These are phyloP conservation scores for Limenitis camilla DNA, from an alignment of 2,888 invertebrate genomes.

Conservation along the genomic window DNA sequence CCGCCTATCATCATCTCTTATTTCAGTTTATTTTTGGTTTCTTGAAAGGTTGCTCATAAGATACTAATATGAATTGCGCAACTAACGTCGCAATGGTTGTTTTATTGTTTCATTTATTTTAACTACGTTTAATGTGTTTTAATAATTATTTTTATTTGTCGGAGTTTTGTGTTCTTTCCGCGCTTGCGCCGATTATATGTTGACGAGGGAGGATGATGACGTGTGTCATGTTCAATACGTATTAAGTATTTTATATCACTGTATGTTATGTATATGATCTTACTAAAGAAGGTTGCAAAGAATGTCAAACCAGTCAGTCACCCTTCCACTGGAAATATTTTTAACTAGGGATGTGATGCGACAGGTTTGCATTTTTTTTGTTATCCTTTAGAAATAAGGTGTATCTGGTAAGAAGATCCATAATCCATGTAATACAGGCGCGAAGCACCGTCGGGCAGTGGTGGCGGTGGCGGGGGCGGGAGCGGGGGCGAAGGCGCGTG, in stretches of 20 bases:
- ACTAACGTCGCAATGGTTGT: too few species aligned
- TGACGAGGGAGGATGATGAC: too few species aligned
- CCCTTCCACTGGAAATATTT: too few species aligned
- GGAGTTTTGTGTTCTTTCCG: neutral
- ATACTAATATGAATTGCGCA: too few species aligned
- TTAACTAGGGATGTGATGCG: too few species aligned
- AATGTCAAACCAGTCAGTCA: too few species aligned
- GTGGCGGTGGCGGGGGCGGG: conserved; percentile 20
- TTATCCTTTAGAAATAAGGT: neutral
- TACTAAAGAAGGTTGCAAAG: too few species aligned
- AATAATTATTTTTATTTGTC: neutral
- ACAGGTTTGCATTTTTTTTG: too few species aligned
- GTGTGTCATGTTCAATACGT: too few species aligned
- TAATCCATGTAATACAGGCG: conserved; percentile 20
- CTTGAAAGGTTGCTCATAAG: neutral
- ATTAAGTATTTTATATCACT: too few species aligned
- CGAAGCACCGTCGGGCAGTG: conserved; percentile 16
- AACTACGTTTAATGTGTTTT: neutral
- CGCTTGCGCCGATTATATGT: neutral
- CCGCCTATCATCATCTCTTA: neutral
- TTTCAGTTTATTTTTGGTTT: neutral
- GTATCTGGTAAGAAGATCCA: conserved; percentile 20
- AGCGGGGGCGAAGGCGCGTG: conserved; percentile 35
- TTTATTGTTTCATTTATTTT: too few species aligned
- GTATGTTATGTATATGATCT: too few species aligned